phyloP scores from a whole-genome alignment of 1,140 invertebrate genomes.

The Vollenhovia emeryi region DNA sequence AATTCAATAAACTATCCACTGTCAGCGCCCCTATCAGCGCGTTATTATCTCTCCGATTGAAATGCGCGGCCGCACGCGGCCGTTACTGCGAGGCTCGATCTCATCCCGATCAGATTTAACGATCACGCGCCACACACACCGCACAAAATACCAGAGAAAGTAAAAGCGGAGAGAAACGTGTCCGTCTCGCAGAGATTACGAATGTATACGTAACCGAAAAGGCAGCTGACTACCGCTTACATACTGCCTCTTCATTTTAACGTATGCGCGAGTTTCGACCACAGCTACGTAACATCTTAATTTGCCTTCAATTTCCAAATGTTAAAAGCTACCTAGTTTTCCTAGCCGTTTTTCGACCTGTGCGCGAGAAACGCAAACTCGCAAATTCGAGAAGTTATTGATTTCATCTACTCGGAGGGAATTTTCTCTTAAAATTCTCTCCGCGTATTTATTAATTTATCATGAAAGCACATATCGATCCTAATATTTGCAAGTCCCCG shows the following conservation, averaged over 20 bases:
- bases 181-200: constrained; percentile 23
- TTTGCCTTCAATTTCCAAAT: neutral
- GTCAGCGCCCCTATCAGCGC: constrained; percentile 17
- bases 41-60: constrained; percentile 41
- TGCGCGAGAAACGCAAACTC: neutral
- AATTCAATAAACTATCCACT: constrained; percentile 37
- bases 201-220: constrained; percentile 35
- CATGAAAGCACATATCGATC: neutral
- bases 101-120: constrained; percentile 30
- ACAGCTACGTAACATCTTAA: neutral
- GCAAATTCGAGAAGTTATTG: neutral
- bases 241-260: neutral
- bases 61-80: neutral
- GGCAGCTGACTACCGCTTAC: neutral
- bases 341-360: neutral
- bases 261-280: neutral
- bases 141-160: constrained; percentile 38
- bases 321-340: neutral
- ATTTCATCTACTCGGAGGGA: no score
- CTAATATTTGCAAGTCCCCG: neutral
- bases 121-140: neutral
- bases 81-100: neutral
- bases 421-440: no score
- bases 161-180: constrained; percentile 37
- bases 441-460: neutral